phyloP scores from a whole-genome alignment of 2,888 invertebrate genomes.

The Hypercompe scribonia region DNA sequence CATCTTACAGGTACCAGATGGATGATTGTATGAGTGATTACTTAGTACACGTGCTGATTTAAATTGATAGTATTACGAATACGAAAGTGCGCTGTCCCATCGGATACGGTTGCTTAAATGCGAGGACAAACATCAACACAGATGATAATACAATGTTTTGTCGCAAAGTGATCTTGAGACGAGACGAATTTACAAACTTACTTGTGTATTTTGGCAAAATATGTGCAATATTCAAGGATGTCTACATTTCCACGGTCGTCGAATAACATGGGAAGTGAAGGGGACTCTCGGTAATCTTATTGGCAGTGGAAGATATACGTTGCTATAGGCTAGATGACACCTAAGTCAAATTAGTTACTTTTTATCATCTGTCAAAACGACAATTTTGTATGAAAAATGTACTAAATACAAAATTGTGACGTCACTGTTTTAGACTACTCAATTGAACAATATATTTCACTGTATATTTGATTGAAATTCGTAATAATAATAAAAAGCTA shows the following conservation, averaged over 20 bases:
- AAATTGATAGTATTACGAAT: not conserved
- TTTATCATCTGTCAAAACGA: too few relatives aligned
- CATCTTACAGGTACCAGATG: not conserved
- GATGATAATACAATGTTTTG: not conserved
- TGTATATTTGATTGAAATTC: too few relatives aligned
- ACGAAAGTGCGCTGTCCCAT: not conserved
- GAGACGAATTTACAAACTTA: conserved; percentile 1
- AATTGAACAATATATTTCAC: too few relatives aligned
- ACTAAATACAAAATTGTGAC: too few relatives aligned
- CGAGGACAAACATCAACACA: not conserved
- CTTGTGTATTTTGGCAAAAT: not conserved
- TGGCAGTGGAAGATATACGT: not conserved
- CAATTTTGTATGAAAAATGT: too few relatives aligned
- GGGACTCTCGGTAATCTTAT: not conserved
- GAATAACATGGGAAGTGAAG: not conserved
- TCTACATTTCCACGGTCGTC: not conserved
- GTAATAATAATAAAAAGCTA: too few relatives aligned
- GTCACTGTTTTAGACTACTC: too few relatives aligned
- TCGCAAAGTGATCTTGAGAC: not conserved
- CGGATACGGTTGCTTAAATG: not conserved
- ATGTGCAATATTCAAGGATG: not conserved
- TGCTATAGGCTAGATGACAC: too few relatives aligned
- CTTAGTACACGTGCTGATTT: not conserved
- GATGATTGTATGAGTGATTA: not conserved
- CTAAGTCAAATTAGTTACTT: too few relatives aligned